These are phyloP conservation scores for Nothoprocta pentlandii DNA, from an alignment of 2,113 vertebrate species.

Conservation along the genomic window DNA sequence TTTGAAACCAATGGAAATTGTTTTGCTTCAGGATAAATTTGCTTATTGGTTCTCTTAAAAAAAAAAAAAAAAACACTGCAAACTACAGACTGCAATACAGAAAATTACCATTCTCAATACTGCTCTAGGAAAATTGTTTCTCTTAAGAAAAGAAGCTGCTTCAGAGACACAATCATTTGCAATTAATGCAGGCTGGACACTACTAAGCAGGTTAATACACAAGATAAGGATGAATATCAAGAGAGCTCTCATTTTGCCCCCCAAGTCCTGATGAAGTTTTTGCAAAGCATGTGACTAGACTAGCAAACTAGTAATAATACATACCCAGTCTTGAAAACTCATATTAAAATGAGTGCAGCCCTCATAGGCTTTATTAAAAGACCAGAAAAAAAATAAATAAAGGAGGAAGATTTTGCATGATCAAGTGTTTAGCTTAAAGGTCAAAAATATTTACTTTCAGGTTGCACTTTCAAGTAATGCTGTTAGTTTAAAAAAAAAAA, in stretches of 20 bases:
- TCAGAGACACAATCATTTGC: no score
- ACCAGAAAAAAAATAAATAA: not conserved
- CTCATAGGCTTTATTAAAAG: not conserved
- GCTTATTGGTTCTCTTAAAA: not conserved
- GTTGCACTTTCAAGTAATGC: not conserved
- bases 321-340: no score
- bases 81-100: no score
- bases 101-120: no score
- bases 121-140: no score
- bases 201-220: not conserved
- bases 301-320: not conserved
- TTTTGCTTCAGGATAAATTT: not conserved
- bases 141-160: no score
- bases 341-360: no score
- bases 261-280: not conserved
- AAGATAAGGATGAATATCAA: not conserved
- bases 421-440: not conserved
- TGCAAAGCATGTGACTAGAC: not conserved
- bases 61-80: no score
- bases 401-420: not conserved
- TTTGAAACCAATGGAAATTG: conserved; percentile 24
- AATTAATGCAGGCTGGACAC: not conserved
- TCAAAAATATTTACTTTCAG: not conserved
- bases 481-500: not conserved
- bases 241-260: no score